Evolutionary conservation across 1,140 invertebrate species (phyloP), one percentile per base, ranked within the genome.

Genomic region (Drosophila sechellia): DNA sequence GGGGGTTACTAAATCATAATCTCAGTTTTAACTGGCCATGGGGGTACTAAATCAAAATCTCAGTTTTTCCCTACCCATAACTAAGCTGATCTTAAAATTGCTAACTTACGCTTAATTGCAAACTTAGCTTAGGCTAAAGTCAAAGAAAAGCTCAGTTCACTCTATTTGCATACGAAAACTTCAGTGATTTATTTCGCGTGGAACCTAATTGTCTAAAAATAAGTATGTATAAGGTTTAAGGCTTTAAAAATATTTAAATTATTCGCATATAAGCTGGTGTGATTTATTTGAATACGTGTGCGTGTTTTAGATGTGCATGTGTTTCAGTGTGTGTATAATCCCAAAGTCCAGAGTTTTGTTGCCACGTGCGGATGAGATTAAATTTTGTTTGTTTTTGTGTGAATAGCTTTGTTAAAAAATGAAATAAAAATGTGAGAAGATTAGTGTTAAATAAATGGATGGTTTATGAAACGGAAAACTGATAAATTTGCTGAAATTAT

Each of bases 301-400:
- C 48, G 49, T 73, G 49, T 46, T 46, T 54, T 48, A 83, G 48
- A 37, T 27, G 45, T 68, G 60, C 49, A 46, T 73, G 66, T 80
- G 60, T 61, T 61, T 56, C 58, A 56, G 57, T 65, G 42, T 64
- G 46, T 70, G 54, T 57, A 42, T 46, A 58, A 77, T 79, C 76
- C 83, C 83, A 83, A 83, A 59, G 83, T 86, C 83, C 83, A 87
- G 84, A 56, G 63, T 61, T 49, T 49, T 68, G 68, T 61, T 71
- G 68, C 81, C 43, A 65, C 68, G 58, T 79, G 81, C 60, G 50
- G 72, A 78, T 60, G 60, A 53, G 52, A 76, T 72, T 66, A 85
- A 72, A 58, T 52, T 85, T 77, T 70, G 58, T 63, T 63, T 76
- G 46, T 59, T 45, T 60, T 54, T 65, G 52, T 66, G 43, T 49